phyloP scores from a whole-genome alignment of 2,113 vertebrate species.

The Tretioscincus oriximinensis region DNA sequence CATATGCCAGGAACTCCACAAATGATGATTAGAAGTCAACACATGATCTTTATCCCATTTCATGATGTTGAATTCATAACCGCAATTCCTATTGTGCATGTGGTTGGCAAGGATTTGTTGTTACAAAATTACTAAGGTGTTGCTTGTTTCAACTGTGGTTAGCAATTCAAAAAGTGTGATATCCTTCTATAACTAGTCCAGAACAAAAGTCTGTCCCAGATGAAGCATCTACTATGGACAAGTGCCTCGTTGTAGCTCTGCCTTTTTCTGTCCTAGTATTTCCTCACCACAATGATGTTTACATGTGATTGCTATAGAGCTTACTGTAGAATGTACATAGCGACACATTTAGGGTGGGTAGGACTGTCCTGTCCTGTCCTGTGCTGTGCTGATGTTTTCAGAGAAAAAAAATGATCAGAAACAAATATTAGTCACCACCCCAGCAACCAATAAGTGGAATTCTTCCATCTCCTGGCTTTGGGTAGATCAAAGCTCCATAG shows the following conservation, averaged over 20 bases:
- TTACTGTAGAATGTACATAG: constrained; percentile 75
- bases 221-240: constrained; percentile 74
- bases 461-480: constrained; percentile 79
- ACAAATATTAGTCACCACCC: constrained; percentile 33
- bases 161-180: neutral
- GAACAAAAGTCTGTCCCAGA: constrained; percentile 53
- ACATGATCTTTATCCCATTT: constrained; percentile 19
- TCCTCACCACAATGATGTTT: constrained; percentile 79
- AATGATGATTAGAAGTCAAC: neutral
- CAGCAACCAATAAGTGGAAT: constrained; percentile 71
- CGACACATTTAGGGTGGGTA: constrained; percentile 69
- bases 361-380: constrained; percentile 79
- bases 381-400: constrained; percentile 76
- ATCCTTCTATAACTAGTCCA: constrained; percentile 21
- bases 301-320: constrained; percentile 81
- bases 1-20: neutral
- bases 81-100: neutral
- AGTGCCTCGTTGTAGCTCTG: constrained; percentile 78
- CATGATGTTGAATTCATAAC: neutral
- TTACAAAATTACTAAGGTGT: neutral
- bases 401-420: constrained; percentile 56
- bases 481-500: constrained; percentile 60
- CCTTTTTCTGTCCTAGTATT: constrained; percentile 81
- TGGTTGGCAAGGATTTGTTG: neutral
- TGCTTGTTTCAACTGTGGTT: constrained; percentile 40